A percentile compares a stretch with the other conserved stretches of the same genome.
Evolutionary conservation across 2,888 invertebrate species (phyloP).

Genomic region (Rhyacophila evoluta): DNA sequence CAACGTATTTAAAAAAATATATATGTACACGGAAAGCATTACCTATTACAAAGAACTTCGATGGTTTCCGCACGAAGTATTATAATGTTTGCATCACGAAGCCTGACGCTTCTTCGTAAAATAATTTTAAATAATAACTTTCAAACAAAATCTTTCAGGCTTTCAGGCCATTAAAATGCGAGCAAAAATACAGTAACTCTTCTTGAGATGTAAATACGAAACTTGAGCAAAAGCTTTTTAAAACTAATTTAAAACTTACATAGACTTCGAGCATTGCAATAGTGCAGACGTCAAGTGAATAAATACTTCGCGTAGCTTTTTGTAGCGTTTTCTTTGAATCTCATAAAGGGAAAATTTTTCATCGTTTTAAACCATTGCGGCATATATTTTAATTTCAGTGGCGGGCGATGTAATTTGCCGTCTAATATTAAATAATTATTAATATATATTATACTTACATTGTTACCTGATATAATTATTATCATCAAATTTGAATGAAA

Average conservation of each 20-base stretch:
- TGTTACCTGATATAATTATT: no score
- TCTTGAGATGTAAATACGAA: neutral
- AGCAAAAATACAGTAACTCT: neutral
- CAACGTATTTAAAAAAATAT: no score
- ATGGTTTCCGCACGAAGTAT: no score
- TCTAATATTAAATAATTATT: no score
- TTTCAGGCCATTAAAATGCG: neutral
- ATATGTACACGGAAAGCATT: no score
- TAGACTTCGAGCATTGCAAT: neutral
- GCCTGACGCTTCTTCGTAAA: no score
- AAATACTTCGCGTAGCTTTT: neutral
- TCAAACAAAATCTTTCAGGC: neutral
- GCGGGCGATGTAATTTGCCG: no score
- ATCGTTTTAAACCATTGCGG: neutral
- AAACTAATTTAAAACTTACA: slow-evolving; percentile 4
- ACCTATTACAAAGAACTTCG: no score
- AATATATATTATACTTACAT: no score
- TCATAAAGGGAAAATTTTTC: neutral
- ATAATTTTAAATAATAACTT: no score
- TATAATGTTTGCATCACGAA: no score
- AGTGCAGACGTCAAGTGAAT: neutral
- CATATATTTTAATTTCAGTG: neutral
- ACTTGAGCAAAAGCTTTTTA: neutral
- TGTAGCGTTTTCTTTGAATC: neutral
- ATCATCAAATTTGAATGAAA: no score